These are phyloP conservation scores for Helicoverpa assulta DNA, from an alignment of 2,888 invertebrate species.

Conservation along the genomic window DNA sequence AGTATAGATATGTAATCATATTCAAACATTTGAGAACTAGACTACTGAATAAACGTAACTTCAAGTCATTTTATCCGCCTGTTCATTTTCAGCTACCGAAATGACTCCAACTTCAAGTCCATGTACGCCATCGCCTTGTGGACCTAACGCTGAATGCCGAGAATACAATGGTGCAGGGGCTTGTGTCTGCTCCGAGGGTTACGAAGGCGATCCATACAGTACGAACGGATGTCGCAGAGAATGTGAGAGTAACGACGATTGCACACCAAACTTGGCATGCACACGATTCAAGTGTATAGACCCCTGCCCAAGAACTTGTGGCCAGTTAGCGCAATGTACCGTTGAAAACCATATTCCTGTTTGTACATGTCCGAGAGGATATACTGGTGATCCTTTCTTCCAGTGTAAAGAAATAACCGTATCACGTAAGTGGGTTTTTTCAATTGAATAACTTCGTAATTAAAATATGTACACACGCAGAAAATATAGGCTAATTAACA, in stretches of 20 bases:
- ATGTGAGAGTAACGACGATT: slow-evolving; percentile 95
- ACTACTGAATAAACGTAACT: background rate
- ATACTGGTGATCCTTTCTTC: slow-evolving; percentile 95
- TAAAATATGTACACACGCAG: too few relatives aligned
- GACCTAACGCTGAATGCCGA: slow-evolving; percentile 95
- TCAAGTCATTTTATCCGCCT: background rate
- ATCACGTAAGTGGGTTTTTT: slow-evolving; percentile 72
- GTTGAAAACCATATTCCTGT: slow-evolving; percentile 95
- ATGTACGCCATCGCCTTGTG: slow-evolving; percentile 95
- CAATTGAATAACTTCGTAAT: background rate
- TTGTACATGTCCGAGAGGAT: slow-evolving; percentile 94
- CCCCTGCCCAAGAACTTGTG: slow-evolving; percentile 96
- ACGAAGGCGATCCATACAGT: slow-evolving; percentile 95
- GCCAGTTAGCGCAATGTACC: slow-evolving; percentile 94
- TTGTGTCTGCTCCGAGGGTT: slow-evolving; percentile 94
- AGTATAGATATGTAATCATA: background rate
- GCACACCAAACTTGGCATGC: slow-evolving; percentile 93
- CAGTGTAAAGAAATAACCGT: slow-evolving; percentile 91
- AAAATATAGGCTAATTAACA: too few relatives aligned
- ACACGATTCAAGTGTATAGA: slow-evolving; percentile 95
- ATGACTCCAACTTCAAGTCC: slow-evolving; percentile 92
- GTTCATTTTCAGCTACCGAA: slow-evolving; percentile 88
- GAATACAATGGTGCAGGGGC: slow-evolving; percentile 96
- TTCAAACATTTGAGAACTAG: background rate
- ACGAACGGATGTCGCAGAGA: slow-evolving; percentile 93